These are phyloP conservation scores for Struthio camelus DNA, from an alignment of 2,113 vertebrate species.

Conservation along the genomic window DNA sequence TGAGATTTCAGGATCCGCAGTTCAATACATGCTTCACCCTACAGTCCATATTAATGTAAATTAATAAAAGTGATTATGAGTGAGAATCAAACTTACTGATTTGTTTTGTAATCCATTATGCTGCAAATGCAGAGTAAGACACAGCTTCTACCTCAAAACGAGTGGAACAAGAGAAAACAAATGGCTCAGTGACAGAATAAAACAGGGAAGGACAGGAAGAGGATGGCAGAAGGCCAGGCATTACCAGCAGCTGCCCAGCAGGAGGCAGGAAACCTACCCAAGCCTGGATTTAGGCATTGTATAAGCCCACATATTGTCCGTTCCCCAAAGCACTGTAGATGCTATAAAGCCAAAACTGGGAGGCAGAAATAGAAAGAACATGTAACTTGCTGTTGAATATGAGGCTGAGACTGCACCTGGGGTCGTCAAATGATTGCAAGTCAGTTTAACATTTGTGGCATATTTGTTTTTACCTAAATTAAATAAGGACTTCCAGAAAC, in stretches of 20 bases:
- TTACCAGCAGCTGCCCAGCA: background rate
- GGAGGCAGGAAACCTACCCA: background rate
- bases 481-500: slow-evolving; percentile 6
- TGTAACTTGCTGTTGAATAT: background rate
- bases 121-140: background rate
- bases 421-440: background rate
- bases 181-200: background rate
- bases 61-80: background rate
- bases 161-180: background rate
- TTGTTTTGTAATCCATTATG: background rate
- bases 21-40: background rate
- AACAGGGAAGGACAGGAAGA: background rate
- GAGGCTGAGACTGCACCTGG: background rate
- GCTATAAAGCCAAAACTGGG: background rate
- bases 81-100: background rate
- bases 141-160: background rate
- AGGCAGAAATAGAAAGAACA: background rate
- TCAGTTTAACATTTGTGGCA: background rate
- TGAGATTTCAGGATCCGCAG: background rate
- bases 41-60: background rate
- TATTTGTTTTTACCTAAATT: slow-evolving; percentile 21
- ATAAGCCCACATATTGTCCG: background rate
- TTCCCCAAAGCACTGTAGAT: background rate
- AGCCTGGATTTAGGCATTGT: background rate
- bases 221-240: background rate